Evolutionary conservation across 2,888 invertebrate species (phyloP).

Genomic region (Drosophila atroscutellata): DNA sequence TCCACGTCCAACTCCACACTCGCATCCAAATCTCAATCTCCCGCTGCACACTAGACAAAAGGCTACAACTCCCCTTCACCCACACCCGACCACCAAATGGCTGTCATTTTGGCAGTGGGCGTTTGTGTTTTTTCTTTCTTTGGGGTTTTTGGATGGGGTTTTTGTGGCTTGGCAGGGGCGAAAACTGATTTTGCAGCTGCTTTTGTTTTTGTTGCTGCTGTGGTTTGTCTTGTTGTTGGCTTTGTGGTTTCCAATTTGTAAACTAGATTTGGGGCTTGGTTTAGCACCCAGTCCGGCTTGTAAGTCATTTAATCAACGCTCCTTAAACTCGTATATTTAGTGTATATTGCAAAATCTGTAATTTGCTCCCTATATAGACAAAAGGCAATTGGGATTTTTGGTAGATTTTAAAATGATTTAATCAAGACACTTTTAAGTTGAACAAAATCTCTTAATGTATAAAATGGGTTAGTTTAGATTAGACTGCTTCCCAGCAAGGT

Average conservation of each 20-base stretch:
- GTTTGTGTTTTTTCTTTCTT: conserved; percentile 23
- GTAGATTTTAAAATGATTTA: background rate
- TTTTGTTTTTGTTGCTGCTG: conserved; percentile 51
- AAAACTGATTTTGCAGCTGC: conserved; percentile 52
- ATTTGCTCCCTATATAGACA: background rate
- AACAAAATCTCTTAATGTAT: background rate
- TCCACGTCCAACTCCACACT: conserved; percentile 3
- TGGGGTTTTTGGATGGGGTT: conserved; percentile 23
- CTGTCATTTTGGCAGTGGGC: conserved; percentile 18
- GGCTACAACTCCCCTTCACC: conserved; percentile 2
- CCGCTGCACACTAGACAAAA: conserved; percentile 55
- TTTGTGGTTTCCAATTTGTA: conserved; percentile 72
- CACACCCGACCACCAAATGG: background rate
- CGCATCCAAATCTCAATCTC: conserved; percentile 2
- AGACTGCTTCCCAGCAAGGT: no score
- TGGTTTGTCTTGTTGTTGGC: conserved; percentile 60
- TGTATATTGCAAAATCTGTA: background rate
- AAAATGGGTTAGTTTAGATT: background rate
- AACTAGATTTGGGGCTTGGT: conserved; percentile 62
- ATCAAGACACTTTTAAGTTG: background rate
- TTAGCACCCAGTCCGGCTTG: conserved; percentile 39
- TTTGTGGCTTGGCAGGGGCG: conserved; percentile 63
- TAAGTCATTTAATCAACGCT: conserved; percentile 64
- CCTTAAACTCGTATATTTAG: conserved; percentile 27
- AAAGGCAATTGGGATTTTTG: background rate